These are phyloP conservation scores for Pygoscelis adeliae DNA, from an alignment of 2,113 vertebrate genomes.

Conservation along the genomic window DNA sequence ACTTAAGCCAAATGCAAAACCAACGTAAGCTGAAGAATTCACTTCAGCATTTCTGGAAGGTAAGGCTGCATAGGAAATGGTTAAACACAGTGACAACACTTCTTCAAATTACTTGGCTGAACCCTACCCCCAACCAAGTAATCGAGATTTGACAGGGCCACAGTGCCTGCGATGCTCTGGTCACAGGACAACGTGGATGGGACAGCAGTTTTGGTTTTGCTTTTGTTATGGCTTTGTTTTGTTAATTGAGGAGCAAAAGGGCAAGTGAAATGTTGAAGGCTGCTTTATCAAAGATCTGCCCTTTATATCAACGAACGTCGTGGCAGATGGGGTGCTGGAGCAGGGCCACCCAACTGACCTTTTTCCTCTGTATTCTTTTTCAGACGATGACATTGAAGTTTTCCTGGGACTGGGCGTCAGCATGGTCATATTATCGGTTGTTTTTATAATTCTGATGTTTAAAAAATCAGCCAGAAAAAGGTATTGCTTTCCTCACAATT, in stretches of 20 bases:
- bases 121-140: too few species aligned
- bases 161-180: fast-evolving
- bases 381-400: slow-evolving; percentile 52
- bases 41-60: background rate
- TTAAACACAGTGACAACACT: background rate
- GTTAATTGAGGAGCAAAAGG: background rate
- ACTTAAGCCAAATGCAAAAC: background rate
- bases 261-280: background rate
- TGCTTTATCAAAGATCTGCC: background rate
- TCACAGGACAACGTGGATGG: fast-evolving
- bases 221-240: background rate
- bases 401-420: slow-evolving; percentile 56
- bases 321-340: background rate
- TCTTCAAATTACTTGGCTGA: background rate
- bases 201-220: background rate
- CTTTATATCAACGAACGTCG: fast-evolving
- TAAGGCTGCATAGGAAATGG: background rate
- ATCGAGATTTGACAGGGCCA: background rate
- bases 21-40: fast-evolving
- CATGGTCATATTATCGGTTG: background rate
- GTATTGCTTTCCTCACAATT: slow-evolving; percentile 6
- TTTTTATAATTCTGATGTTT: slow-evolving; percentile 35
- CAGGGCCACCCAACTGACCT: background rate
- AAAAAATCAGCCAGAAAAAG: slow-evolving; percentile 70
- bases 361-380: background rate